Conservation (phyloP, 2,797 vertebrate genomes). For the Aythya fuligula region DNA sequence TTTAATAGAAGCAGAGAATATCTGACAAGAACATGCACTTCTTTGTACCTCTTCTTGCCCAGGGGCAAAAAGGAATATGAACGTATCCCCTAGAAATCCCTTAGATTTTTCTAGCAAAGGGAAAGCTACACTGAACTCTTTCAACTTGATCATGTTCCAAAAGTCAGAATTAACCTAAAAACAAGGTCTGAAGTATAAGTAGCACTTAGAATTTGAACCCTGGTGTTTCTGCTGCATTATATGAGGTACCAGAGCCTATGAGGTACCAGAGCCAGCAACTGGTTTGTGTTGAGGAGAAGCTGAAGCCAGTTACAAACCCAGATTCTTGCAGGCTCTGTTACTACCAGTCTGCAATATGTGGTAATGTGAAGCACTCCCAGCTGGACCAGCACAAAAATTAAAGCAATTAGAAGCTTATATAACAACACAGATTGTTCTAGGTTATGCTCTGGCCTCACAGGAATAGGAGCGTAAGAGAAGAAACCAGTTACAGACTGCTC, state of each 20-base stretch:
- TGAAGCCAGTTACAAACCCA: not conserved
- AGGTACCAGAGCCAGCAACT: not conserved
- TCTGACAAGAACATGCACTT: not conserved
- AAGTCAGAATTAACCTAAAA: not conserved
- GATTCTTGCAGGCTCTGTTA: not conserved
- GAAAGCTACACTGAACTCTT: not conserved
- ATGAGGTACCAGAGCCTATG: not conserved
- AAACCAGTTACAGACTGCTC: not conserved
- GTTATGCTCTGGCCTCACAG: conserved; percentile 20
- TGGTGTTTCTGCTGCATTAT: not conserved
- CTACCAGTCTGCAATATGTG: not conserved
- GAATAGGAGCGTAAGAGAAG: conserved; percentile 30
- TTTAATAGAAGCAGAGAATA: not conserved
- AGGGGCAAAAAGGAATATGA: not conserved
- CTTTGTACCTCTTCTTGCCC: not conserved
- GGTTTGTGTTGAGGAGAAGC: not conserved
- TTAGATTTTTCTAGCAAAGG: not conserved
- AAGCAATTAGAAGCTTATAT: conserved; percentile 29
- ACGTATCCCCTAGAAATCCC: not conserved
- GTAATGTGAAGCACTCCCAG: not conserved
- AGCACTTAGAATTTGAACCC: not conserved
- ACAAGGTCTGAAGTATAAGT: not conserved
- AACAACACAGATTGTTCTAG: conserved; percentile 29
- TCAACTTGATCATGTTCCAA: not conserved
- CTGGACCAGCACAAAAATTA: conserved; percentile 5